A percentile compares a stretch with the other conserved stretches of the same genome.
Evolutionary conservation across 1,140 invertebrate genomes (phyloP).

Genomic region (Andrena cerasifolii): DNA sequence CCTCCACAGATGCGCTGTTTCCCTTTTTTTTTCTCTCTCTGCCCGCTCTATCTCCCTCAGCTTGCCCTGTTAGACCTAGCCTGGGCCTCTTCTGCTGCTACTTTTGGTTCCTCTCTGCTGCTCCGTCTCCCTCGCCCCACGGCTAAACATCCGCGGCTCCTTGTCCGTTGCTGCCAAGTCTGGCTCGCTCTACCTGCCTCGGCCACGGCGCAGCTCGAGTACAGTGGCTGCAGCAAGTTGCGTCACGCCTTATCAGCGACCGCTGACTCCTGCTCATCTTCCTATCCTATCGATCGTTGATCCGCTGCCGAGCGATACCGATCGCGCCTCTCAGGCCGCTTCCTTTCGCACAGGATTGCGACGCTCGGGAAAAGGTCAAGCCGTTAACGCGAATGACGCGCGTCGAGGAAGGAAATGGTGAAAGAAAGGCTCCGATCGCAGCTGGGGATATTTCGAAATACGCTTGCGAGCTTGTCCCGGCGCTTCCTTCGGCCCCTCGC

Average conservation of each 20-base stretch:
- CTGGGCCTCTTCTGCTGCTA: slow-evolving; percentile 14
- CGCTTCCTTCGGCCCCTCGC: not conserved
- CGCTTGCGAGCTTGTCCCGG: too few relatives aligned
- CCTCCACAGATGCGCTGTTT: not conserved
- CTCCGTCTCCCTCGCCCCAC: slow-evolving; percentile 32
- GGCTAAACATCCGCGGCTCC: slow-evolving; percentile 25
- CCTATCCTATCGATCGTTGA: not conserved
- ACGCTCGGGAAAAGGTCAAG: slow-evolving; percentile 12
- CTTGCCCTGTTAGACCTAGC: slow-evolving; percentile 8
- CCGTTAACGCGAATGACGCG: slow-evolving; percentile 14
- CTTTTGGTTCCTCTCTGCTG: slow-evolving; percentile 14
- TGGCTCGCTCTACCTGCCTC: too few relatives aligned
- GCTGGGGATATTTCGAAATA: slow-evolving; percentile 20
- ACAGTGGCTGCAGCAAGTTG: slow-evolving; percentile 77
- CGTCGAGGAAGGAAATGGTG: slow-evolving; percentile 35
- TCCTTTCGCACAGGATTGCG: slow-evolving; percentile 15
- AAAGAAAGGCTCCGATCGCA: slow-evolving; percentile 25
- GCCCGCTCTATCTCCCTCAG: not conserved
- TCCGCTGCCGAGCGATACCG: not conserved
- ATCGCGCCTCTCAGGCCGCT: not conserved
- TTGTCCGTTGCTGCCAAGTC: slow-evolving; percentile 26
- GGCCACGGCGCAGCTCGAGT: slow-evolving; percentile 51
- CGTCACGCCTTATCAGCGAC: slow-evolving; percentile 60
- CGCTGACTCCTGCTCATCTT: too few relatives aligned
- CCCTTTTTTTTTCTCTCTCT: not conserved